Conservation (phyloP, 2,113 vertebrate genomes). For the Maccullochella peelii region DNA sequence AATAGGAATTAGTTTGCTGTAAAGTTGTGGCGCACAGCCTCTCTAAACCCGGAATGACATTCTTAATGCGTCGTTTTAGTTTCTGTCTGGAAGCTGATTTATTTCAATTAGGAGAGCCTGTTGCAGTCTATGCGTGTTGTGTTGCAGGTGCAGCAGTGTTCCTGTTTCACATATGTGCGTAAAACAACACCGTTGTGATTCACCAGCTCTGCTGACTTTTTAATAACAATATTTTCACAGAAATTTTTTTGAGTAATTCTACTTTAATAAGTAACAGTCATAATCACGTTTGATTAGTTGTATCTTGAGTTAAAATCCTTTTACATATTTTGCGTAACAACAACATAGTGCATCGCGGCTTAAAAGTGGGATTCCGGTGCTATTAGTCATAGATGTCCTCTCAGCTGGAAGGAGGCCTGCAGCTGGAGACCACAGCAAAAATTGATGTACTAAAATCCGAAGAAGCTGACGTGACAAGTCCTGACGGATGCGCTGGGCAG, state of each 20-base stretch:
- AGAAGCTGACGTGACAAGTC: conserved; percentile 75
- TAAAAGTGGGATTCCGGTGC: conserved; percentile 21
- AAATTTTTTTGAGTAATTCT: neutral
- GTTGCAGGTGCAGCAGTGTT: neutral
- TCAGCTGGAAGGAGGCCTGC: conserved; percentile 69
- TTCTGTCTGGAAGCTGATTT: neutral
- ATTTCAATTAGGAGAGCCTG: neutral
- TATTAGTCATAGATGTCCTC: conserved; percentile 79
- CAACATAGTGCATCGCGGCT: neutral
- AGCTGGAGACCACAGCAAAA: conserved; percentile 61
- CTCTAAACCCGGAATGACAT: neutral
- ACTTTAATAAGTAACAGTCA: neutral
- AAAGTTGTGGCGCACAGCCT: neutral
- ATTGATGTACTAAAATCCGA: conserved; percentile 59
- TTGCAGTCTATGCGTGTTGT: neutral
- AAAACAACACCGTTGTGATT: neutral
- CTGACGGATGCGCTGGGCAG: conserved; percentile 68
- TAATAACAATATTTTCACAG: neutral
- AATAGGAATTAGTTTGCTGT: conserved; percentile 9
- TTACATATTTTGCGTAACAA: neutral
- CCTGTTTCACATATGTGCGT: conserved; percentile 22
- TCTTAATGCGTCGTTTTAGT: neutral
- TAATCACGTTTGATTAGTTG: neutral
- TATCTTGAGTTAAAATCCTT: neutral
- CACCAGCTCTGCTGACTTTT: neutral